Percentiles rank a stretch among this genome's conserved stretches.
Conservation (phyloP, 2,888 invertebrate genomes). For the Diarsia mendica region DNA sequence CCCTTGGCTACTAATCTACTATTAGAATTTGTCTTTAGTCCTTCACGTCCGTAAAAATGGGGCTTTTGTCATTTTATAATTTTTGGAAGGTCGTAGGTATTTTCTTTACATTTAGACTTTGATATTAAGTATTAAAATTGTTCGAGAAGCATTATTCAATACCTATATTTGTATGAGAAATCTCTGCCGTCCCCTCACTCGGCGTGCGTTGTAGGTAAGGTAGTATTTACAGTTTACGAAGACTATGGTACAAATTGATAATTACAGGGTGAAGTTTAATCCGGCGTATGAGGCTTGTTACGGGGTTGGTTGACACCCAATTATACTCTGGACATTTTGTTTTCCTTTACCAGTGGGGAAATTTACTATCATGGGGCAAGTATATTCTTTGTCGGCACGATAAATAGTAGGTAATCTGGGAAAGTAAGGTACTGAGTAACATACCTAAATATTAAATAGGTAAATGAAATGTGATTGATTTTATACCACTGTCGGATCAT, state of each 20-base stretch:
- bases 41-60: too few species aligned
- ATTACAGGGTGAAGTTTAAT: too few species aligned
- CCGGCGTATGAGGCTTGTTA: too few species aligned
- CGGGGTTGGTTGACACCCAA: not conserved
- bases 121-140: too few species aligned
- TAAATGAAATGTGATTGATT: not conserved
- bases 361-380: not conserved
- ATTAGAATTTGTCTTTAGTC: too few species aligned
- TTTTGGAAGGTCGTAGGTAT: too few species aligned
- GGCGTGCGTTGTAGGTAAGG: not conserved
- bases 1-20: too few species aligned
- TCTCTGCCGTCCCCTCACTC: too few species aligned
- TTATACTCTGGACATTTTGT: not conserved
- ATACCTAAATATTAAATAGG: not conserved
- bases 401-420: conserved; percentile 1
- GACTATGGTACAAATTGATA: not conserved
- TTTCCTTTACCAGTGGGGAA: not conserved
- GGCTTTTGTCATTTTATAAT: too few species aligned
- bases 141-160: too few species aligned
- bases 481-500: conserved; percentile 4
- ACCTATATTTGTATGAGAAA: too few species aligned
- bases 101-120: too few species aligned
- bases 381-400: conserved; percentile 4
- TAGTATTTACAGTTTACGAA: not conserved
- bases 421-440: not conserved